Percentiles rank a stretch among this genome's conserved stretches.
These are phyloP conservation scores for Rhagium mordax DNA, from an alignment of 2,888 invertebrate genomes.

Conservation along the genomic window DNA sequence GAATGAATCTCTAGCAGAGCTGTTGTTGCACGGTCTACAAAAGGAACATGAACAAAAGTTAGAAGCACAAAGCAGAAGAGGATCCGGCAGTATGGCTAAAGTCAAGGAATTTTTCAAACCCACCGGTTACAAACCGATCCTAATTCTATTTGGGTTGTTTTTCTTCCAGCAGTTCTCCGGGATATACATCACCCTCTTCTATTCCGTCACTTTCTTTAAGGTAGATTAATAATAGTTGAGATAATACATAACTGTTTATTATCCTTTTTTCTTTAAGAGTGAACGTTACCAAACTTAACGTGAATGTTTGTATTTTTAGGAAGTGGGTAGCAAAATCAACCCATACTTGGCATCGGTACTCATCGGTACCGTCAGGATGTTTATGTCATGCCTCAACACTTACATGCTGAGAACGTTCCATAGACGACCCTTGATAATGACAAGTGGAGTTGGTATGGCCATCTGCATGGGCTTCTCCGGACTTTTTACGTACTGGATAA, in stretches of 20 bases:
- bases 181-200: slow-evolving; percentile 76
- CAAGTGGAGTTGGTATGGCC: slow-evolving; percentile 73
- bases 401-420: slow-evolving; percentile 72
- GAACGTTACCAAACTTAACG: too few species aligned
- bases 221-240: slow-evolving; percentile 64
- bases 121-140: slow-evolving; percentile 75
- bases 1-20: slow-evolving; percentile 71
- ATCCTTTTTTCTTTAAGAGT: too few species aligned
- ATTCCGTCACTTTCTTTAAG: slow-evolving; percentile 75
- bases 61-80: slow-evolving; percentile 65
- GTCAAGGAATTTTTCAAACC: slow-evolving; percentile 71
- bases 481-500: slow-evolving; percentile 71
- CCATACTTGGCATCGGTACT: slow-evolving; percentile 74
- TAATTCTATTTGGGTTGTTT: slow-evolving; percentile 73
- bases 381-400: slow-evolving; percentile 75
- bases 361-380: slow-evolving; percentile 73
- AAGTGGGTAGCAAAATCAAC: slow-evolving; percentile 72
- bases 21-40: slow-evolving; percentile 71
- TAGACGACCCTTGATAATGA: slow-evolving; percentile 72
- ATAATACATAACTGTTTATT: too few species aligned
- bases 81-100: slow-evolving; percentile 63
- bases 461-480: slow-evolving; percentile 74
- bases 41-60: slow-evolving; percentile 72
- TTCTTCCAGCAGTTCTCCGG: slow-evolving; percentile 76
- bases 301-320: too few species aligned